Percentiles rank a stretch among this genome's conserved stretches.
Evolutionary conservation across 2,888 invertebrate genomes (phyloP).

Genomic region (Elmis aenea): DNA sequence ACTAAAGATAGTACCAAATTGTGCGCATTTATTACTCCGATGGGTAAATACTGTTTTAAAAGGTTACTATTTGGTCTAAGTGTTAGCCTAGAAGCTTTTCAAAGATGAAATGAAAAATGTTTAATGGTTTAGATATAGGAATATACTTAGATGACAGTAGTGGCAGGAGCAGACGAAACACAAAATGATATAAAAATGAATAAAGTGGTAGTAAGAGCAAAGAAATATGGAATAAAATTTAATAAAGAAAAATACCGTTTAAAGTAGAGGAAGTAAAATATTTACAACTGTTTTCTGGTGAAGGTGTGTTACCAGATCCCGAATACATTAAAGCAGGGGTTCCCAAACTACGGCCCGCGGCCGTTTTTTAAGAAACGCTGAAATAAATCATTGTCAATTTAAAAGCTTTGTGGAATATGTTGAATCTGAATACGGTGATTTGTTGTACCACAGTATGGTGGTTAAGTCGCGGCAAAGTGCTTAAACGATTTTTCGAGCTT

Average conservation of each 20-base stretch:
- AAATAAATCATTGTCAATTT: too few species aligned
- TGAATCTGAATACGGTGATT: too few species aligned
- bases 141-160: constrained; percentile 33
- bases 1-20: constrained; percentile 27
- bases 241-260: constrained; percentile 30
- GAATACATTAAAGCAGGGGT: constrained; percentile 19
- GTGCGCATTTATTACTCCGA: constrained; percentile 30
- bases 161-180: constrained; percentile 11
- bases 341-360: too few species aligned
- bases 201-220: constrained; percentile 25
- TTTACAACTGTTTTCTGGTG: constrained; percentile 24
- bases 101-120: constrained; percentile 32
- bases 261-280: constrained; percentile 27
- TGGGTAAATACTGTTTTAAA: constrained; percentile 26
- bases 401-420: too few species aligned
- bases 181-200: constrained; percentile 26
- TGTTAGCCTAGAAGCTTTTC: constrained; percentile 30
- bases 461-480: too few species aligned
- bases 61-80: constrained; percentile 18
- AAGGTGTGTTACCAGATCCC: constrained; percentile 21
- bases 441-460: too few species aligned
- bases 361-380: too few species aligned
- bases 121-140: constrained; percentile 33
- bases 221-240: constrained; percentile 30
- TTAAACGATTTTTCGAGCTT: too few species aligned